Evolutionary conservation across 2,888 invertebrate genomes (phyloP).

Genomic region (Pilophorus perplexus): DNA sequence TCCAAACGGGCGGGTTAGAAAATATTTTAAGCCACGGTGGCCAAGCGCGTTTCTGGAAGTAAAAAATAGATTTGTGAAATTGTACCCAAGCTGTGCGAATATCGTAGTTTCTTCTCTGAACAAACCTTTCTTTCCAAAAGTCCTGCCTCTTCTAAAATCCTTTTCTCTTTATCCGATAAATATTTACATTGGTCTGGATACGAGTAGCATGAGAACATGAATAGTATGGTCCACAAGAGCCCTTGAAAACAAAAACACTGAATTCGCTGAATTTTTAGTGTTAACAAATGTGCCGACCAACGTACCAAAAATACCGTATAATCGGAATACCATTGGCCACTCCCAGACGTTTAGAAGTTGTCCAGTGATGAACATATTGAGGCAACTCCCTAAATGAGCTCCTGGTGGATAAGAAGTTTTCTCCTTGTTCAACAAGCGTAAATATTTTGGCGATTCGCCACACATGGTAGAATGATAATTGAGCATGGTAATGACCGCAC

Average conservation of each 20-base stretch:
- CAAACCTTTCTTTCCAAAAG: too few relatives aligned
- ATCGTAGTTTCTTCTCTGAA: too few relatives aligned
- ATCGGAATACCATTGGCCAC: background rate
- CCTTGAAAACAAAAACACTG: background rate
- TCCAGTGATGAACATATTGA: background rate
- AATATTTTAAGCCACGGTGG: too few relatives aligned
- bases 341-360: background rate
- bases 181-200: background rate
- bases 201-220: constrained; percentile 1
- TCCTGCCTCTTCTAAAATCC: constrained; percentile 6
- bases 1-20: too few relatives aligned
- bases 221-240: background rate
- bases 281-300: background rate
- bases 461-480: too few relatives aligned
- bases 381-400: constrained; percentile 1
- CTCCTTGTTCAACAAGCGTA: too few relatives aligned
- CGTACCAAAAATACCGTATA: background rate
- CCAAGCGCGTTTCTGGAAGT: too few relatives aligned
- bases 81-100: too few relatives aligned
- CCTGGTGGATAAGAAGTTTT: too few relatives aligned
- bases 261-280: background rate
- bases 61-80: too few relatives aligned
- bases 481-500: too few relatives aligned
- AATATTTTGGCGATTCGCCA: background rate
- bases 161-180: constrained; percentile 12